phyloP scores from a whole-genome alignment of 1,140 invertebrate species.

The Listronotus bonariensis region DNA sequence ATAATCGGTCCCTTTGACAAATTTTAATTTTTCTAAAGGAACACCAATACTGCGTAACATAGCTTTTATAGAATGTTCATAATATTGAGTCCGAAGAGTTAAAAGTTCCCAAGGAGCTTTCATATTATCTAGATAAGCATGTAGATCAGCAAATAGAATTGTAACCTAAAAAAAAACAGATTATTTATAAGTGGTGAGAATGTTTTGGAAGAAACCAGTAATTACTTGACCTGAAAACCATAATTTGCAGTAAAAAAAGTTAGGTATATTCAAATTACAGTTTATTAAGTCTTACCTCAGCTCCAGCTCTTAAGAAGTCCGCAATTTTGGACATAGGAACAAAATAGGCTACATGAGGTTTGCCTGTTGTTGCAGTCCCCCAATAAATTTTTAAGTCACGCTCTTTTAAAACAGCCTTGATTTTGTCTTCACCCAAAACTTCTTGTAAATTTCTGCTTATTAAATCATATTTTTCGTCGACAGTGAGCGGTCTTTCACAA shows the following conservation, averaged over 20 bases:
- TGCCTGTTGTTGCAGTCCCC: constrained; percentile 99
- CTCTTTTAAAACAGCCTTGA: constrained; percentile 81
- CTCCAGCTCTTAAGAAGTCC: constrained; percentile 94
- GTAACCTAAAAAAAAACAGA: not conserved
- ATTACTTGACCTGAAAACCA: no score
- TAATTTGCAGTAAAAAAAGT: no score
- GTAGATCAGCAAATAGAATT: not conserved
- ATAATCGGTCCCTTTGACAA: not conserved
- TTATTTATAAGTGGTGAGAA: no score
- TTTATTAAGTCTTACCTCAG: no score
- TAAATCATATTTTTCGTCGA: constrained; percentile 75
- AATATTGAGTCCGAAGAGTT: not conserved
- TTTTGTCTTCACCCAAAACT: constrained; percentile 91
- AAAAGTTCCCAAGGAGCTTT: not conserved
- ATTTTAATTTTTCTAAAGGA: not conserved
- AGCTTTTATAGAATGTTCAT: not conserved
- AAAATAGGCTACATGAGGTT: constrained; percentile 98
- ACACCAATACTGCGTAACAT: not conserved
- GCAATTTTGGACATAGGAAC: constrained; percentile 99
- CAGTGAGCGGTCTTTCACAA: constrained; percentile 40
- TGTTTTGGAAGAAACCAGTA: no score
- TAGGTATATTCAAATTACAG: constrained; percentile 5
- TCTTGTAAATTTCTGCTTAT: constrained; percentile 89
- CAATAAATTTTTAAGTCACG: constrained; percentile 96
- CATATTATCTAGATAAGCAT: not conserved